Base-by-base conservation (phyloP, 2,888 invertebrate species). In the Mesorhabditis spiculigera region DNA sequence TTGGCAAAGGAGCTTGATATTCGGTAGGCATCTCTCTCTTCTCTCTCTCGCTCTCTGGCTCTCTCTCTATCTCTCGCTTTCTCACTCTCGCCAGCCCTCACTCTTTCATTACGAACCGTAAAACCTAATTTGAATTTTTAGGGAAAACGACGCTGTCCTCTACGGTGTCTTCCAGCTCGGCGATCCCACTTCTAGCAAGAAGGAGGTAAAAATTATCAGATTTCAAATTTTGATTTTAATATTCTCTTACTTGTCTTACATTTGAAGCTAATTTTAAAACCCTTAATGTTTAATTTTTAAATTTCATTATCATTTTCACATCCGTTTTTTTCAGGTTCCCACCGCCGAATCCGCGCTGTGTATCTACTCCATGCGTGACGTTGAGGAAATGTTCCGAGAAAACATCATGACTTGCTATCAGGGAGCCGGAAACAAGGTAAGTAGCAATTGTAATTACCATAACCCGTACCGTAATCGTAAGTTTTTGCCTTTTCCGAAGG, bases 331-430 rank as follows among this genome's bases (percentile, higher is more conserved):
- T 28, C 28, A 28, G 58, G 75, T 80, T 4, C 81, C 86, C 4
- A 80, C 81, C 4, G 71, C 76, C 13, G 92, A 82, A 78, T 94
- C 96, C 4, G 97, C 95, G 4, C 89, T 97, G 61, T 97, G 97
- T 88, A 93, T 96, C 66, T 97, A 94, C 87, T 93, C 95, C 4
- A 89, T 97, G 92, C 65, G 65, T 16, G 76, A 79, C 8, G 69
- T 84, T 42, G 80, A 83, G 69, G 69, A 72, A 69, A 93, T 93
- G 87, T 97, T 97, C 89, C 94, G 95, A 91, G 92, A 93, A 87
- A 97, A 96, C 86, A 95, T 97, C 84, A 93, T 93, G 88, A 91
- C 92, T 68, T 97, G 97, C 89, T 96, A 95, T 88, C 92, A 92
- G 86, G 77, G 76, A 66, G 68, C 68, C 4, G 63, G 68, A 10